Conservation (phyloP, 2,888 invertebrate genomes). For the Microchrysa polita region DNA sequence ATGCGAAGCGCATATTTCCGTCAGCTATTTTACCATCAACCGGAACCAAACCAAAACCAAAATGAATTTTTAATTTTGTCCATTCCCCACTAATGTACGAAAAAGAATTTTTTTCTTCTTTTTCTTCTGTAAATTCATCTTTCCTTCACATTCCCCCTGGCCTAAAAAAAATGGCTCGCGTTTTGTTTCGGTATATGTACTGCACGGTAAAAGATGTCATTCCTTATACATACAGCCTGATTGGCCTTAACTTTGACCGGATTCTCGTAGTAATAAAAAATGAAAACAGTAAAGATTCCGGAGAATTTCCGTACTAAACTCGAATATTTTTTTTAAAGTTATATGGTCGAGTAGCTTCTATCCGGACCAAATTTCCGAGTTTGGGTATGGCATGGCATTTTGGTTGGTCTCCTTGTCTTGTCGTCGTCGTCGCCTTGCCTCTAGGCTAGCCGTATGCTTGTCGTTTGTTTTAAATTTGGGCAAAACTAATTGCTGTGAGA, state of each 20-base stretch:
- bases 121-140: too few species aligned
- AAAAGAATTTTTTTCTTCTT: neutral
- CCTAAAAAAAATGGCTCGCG: neutral
- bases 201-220: neutral
- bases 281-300: neutral
- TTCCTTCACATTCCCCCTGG: neutral
- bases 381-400: neutral
- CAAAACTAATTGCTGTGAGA: constrained; percentile 35
- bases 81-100: neutral
- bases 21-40: neutral
- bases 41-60: neutral
- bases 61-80: constrained; percentile 36
- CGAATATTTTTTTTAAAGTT: constrained; percentile 13
- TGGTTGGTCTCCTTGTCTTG: constrained; percentile 12
- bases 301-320: constrained; percentile 21
- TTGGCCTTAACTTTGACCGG: neutral
- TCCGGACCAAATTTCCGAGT: too few species aligned
- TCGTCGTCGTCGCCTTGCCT: too few species aligned
- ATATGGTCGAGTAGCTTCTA: neutral
- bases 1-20: neutral
- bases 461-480: constrained; percentile 12
- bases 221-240: neutral
- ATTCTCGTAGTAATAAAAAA: neutral
- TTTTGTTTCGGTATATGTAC: neutral
- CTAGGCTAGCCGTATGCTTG: neutral